These are phyloP conservation scores for Beris morrisii DNA, from an alignment of 2,888 invertebrate species.

Conservation along the genomic window DNA sequence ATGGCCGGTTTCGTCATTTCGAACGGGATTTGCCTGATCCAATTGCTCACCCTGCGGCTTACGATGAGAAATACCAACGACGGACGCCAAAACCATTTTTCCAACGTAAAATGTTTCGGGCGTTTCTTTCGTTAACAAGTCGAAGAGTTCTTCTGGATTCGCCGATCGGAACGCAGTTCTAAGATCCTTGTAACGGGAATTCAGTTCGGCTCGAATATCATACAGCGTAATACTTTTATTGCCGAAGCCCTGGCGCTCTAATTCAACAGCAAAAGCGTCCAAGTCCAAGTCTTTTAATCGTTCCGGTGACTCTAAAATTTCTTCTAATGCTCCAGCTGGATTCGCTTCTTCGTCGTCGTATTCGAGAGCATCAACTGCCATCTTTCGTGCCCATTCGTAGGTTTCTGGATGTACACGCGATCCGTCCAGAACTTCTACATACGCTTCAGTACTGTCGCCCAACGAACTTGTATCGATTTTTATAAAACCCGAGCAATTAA, in stretches of 20 bases:
- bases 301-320: constrained; percentile 94
- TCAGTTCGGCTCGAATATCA: constrained; percentile 94
- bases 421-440: constrained; percentile 94
- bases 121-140: constrained; percentile 93
- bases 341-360: constrained; percentile 97
- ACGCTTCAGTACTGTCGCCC: constrained; percentile 92
- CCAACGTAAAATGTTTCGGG: constrained; percentile 90
- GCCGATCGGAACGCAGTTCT: constrained; percentile 76
- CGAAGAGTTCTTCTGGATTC: constrained; percentile 86
- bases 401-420: constrained; percentile 99
- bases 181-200: constrained; percentile 89
- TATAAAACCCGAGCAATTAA: constrained; percentile 98
- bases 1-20: constrained; percentile 90
- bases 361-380: constrained; percentile 99
- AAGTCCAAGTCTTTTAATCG: constrained; percentile 93
- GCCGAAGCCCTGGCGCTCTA: constrained; percentile 87
- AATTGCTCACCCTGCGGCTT: constrained; percentile 92
- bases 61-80: constrained; percentile 79
- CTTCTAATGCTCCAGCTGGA: constrained; percentile 95
- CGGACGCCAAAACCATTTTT: constrained; percentile 81
- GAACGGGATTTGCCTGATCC: constrained; percentile 93
- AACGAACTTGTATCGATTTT: constrained; percentile 96
- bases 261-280: constrained; percentile 97
- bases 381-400: constrained; percentile 99
- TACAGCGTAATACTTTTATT: constrained; percentile 94